Evolutionary conservation across 1,140 invertebrate genomes (phyloP), one percentile per base, ranked within the genome.

Genomic region (Formica selysi): DNA sequence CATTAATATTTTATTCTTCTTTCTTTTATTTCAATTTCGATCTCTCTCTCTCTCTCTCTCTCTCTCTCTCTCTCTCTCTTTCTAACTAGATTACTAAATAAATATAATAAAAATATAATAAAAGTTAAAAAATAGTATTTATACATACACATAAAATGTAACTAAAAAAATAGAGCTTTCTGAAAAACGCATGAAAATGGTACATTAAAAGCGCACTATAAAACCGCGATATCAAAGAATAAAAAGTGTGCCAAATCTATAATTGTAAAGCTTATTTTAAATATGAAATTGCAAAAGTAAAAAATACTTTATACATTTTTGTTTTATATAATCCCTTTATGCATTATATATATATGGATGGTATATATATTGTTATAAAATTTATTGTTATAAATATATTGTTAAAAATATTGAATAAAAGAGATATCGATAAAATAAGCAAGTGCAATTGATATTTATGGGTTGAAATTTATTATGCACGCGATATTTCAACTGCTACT

Each of bases 181-280:
- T 41, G 2, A 59, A 3, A 48, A 38, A 38, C 2, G 1, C 4
- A 26, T 26, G n/a, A 36, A 51, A 19, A 41, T 59, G 19, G 22
- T 70, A 36, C 4, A 5, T 59, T 38, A 74, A n/a, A 59, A 16
- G 6, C 22, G 13, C 2, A 38, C 10, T 57, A 48, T 38, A n/a
- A 6, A 22, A 10, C 11, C 11, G 32, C 2, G 11, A 16, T 26
- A 59, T 5, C 19, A 26, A 13, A 38, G 0, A 38, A 38, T 59
- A 59, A 19, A 19, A 57, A n/a, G 16, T 0, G 32, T 7, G 2
- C 6, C 22, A 59, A 11, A 74, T 38, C 13, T 22, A 22, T n/a
- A 38, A 74, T 19, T 19, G 6, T 59, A 6, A 22, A 44, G 41
- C 26, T 73, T 32, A 54, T n/a, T 71, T 71, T 73, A 73, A 57